These are phyloP conservation scores for Phaetusa simplex DNA, from an alignment of 2,113 vertebrate genomes.

Conservation along the genomic window DNA sequence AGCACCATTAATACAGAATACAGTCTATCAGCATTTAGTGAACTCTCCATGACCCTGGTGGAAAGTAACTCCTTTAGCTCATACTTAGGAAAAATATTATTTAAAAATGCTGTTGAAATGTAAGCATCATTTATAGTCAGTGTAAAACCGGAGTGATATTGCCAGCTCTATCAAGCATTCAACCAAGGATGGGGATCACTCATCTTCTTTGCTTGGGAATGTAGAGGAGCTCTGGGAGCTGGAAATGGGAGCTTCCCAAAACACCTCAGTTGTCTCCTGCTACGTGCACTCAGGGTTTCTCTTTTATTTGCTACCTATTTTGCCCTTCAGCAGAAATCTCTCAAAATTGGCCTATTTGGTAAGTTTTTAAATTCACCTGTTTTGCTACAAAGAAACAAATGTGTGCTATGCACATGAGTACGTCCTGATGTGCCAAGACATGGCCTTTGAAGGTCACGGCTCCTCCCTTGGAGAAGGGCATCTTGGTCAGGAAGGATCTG, in stretches of 20 bases:
- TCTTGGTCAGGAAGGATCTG: constrained; percentile 55
- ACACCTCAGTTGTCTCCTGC: not conserved
- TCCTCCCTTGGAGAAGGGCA: constrained; percentile 25
- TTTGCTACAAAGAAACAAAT: not conserved
- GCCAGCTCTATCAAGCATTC: constrained; percentile 2
- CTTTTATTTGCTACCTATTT: not conserved
- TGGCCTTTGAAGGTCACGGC: not conserved
- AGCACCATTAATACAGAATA: constrained; percentile 63
- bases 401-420: not conserved
- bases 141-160: constrained; percentile 5
- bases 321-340: not conserved
- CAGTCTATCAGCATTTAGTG: constrained; percentile 66
- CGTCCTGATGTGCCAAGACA: not conserved
- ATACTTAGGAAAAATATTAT: constrained; percentile 66
- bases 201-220: constrained; percentile 1
- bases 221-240: not conserved
- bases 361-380: not conserved
- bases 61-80: constrained; percentile 62
- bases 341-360: not conserved
- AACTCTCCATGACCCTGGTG: constrained; percentile 62
- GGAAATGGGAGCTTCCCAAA: not conserved
- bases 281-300: not conserved
- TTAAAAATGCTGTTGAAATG: constrained; percentile 54
- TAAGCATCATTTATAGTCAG: constrained; percentile 51
- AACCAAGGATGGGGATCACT: constrained; percentile 19